Evolutionary conservation across 1,140 invertebrate genomes (phyloP), one percentile per base, ranked within the genome.

Genomic region (Anastrepha obliqua): DNA sequence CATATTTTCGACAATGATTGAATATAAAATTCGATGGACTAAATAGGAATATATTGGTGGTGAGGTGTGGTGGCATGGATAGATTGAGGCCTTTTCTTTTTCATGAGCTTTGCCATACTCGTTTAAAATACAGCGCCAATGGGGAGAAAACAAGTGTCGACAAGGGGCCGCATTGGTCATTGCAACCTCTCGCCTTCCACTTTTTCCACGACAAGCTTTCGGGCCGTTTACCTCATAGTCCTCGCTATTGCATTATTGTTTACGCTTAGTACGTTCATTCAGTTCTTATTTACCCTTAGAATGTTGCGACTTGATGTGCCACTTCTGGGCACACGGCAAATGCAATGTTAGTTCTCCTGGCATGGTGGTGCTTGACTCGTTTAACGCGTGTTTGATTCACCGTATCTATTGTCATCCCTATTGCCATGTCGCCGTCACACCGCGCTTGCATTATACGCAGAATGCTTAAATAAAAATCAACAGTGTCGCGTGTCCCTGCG

Each of bases 231-330:
- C 51, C 51, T 6, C 51, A 55, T 55, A 6, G 51, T 55, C 9
- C 20, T 29, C 29, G 20, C 4, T 67, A 67, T 29, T 39, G 29
- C 29, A 20, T 67, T 67, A 11, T 67, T 39, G 20, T 3, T 20
- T 20, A 67, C 39, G 64, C n/a, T 42, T 39, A 39, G n/a, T 20
- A 20, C 9, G 13, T 39, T 39, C 64, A 39, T 3, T 3, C 64
- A 67, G 64, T 67, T 1, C 39, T 42, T 67, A 8, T 67, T 67
- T 42, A 67, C 64, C 64, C 64, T 67, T 67, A 20, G 64, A 67
- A 67, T 67, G 39, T 39, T 67, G 20, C 64, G 64, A 7, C 13
- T 39, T 20, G 9, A 67, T 20, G 29, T 67, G 64, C 39, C 20
- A 39, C 39, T 67, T 29, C 29, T 67, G 64, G 11, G 20, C 64